Evolutionary conservation across 2,888 invertebrate genomes (phyloP), one percentile per base, ranked within the genome.

Genomic region (Dicyrtomina minuta): DNA sequence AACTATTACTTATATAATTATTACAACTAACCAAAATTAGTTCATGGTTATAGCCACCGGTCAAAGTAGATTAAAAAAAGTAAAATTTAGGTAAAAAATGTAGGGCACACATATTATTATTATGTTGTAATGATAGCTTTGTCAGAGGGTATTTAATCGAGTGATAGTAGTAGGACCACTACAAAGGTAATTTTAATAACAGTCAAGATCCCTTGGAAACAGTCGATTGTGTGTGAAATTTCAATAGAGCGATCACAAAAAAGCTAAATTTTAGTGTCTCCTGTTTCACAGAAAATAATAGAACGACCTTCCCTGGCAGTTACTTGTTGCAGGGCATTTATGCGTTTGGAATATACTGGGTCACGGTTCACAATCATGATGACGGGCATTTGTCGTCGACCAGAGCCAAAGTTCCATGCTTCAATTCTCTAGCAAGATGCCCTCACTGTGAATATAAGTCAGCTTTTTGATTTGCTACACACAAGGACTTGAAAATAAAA

Each of bases 401-500:
- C 65, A 99, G 88, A 1, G 99, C 99, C 73, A 99, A 84, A 0
- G 99, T 99, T 10, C 99, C 99, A 81, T 99, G 99, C 81, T 99
- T 99, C 79, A 99, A 84, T 85, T 99, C 99, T 66, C 99, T 99
- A 24, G 98, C 96, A 90, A 99, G 75, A 99, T 98, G 22, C 96
- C 97, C 83, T 97, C 96, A 79, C 97, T 97, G 84, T 99, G 99
- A 96, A 99, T 98, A 84, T 99, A 99, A 0, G 99, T 98, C 83
- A 99, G 86, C 82, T 99, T 99, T 84, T 99, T 98, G 22, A 98
- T 94, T 90, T 98, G 97, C 88, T 92, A 82, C 51, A 58, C 15
- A 56, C 20, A 56, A 12, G 27, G 43, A 46, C 12, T 56, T 26
- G 67, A 66, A 27, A 46, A 15, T 62, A 66, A 59, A 10, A 20